Base-by-base conservation (phyloP, 2,113 vertebrate species). In the Silurus meridionalis region DNA sequence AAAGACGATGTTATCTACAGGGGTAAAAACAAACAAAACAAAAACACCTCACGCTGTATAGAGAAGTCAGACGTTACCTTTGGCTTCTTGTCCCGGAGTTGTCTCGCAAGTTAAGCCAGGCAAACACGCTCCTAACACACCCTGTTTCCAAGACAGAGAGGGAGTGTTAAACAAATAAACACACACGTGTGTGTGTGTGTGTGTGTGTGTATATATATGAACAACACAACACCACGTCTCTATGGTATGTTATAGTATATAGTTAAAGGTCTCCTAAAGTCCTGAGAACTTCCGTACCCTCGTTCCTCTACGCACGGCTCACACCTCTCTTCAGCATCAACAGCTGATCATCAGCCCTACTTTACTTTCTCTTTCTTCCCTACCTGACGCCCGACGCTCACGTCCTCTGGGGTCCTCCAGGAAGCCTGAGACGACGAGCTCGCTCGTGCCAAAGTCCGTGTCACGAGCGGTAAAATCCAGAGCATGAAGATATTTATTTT, bases 371-470 rank as follows among this genome's bases (percentile, higher is more conserved):
- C 86, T 69, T 58, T 66, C 17, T 17, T 50, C 8, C 91, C 93
- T 94, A 92, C 91, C 92, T 92, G 91, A 89, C 89, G 83, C 28
- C 7, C 2, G 37, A 1, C 37, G 37, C 37, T 37, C 37, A 37
- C 37, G 37, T 91, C 89, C 90, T 92, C 89, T 89, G 19, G 71
- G 55, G 53, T 48, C 23, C 21, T 82, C 28, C 88, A 80, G 66
- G 83, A 17, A 19, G 60, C 90, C 87, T 87, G 88, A 87, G 89
- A 71, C 78, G 69, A 87, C 86, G 90, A 90, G 90, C 90, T 8
- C 84, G 66, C 37, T 90, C 90, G 74, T 63, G 69, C 85, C 89
- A 86, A 90, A 83, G 87, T 90, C 72, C 91, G 15, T 82, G 11
- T 60, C 85, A n/a, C 55, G 86, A 89, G 84, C 82, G 57, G 37